Conservation (phyloP, 92 coral and sea anemone genomes). For the Zoanthus gigantus region DNA sequence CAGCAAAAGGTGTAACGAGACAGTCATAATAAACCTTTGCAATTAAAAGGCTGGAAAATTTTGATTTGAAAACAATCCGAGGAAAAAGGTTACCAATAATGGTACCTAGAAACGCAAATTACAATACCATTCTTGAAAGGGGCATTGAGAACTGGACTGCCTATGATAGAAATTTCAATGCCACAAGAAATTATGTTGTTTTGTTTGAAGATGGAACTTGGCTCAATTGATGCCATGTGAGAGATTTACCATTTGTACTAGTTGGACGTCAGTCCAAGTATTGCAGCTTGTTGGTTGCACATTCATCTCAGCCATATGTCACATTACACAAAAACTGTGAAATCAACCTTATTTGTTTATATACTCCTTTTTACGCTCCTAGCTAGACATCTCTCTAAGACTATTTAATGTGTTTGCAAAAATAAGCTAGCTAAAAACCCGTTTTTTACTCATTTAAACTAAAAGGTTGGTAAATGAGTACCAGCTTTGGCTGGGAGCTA, state of each 20-base stretch:
- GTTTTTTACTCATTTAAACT: no score
- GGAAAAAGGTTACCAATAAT: background rate
- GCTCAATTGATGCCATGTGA: background rate
- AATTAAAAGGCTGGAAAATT: background rate
- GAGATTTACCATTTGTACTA: background rate
- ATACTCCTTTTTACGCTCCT: background rate
- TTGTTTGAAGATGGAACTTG: background rate
- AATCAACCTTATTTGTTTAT: background rate
- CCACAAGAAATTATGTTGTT: background rate
- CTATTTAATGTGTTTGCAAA: background rate
- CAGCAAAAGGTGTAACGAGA: background rate
- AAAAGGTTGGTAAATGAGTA: no score
- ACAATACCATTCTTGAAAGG: background rate
- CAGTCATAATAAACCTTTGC: background rate
- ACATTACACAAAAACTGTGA: background rate
- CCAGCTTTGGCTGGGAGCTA: no score
- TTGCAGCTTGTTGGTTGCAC: background rate
- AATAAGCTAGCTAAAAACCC: no score
- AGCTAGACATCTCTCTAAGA: background rate
- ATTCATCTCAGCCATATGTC: background rate
- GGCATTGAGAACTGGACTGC: background rate
- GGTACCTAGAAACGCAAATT: background rate
- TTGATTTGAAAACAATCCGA: background rate
- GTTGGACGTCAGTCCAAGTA: background rate
- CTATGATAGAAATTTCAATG: background rate